These are phyloP conservation scores for Osmoderma eremita DNA, from an alignment of 2,888 invertebrate species.

Conservation along the genomic window DNA sequence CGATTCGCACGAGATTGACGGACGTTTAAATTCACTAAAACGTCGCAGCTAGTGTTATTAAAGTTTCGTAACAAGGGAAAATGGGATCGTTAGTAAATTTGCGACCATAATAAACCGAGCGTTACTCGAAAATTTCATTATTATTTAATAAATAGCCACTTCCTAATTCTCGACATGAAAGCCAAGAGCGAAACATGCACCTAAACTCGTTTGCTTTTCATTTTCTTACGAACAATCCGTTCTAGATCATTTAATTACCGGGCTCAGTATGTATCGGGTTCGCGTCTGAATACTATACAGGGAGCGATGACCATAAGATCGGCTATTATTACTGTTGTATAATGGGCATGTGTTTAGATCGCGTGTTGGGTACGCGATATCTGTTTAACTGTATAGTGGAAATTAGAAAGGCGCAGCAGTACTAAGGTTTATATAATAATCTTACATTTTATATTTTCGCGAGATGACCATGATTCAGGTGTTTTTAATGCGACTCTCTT, in stretches of 20 bases:
- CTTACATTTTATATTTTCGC: too few species aligned
- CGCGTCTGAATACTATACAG: not conserved
- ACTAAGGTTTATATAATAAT: slow-evolving; percentile 17
- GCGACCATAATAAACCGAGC: not conserved
- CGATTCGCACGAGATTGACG: too few species aligned
- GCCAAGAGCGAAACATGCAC: slow-evolving; percentile 5
- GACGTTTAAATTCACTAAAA: too few species aligned
- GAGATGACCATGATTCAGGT: not conserved
- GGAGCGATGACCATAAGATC: not conserved
- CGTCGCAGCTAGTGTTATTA: too few species aligned
- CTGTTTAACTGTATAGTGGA: slow-evolving; percentile 11
- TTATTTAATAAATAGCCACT: slow-evolving; percentile 19
- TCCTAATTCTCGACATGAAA: slow-evolving; percentile 23
- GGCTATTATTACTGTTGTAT: slow-evolving; percentile 15
- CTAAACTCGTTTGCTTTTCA: slow-evolving; percentile 22
- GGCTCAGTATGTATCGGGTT: not conserved
- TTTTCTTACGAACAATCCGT: not conserved
- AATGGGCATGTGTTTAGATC: not conserved
- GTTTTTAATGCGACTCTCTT: not conserved
- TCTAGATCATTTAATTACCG: slow-evolving; percentile 12
- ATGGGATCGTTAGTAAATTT: not conserved
- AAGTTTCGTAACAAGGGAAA: slow-evolving; percentile 6
- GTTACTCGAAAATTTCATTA: slow-evolving; percentile 19
- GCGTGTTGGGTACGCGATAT: not conserved
- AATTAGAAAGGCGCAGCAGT: slow-evolving; percentile 14